Evolutionary conservation across 92 coral and sea anemone species (phyloP).

Genomic region (Scolanthus callimorphus): DNA sequence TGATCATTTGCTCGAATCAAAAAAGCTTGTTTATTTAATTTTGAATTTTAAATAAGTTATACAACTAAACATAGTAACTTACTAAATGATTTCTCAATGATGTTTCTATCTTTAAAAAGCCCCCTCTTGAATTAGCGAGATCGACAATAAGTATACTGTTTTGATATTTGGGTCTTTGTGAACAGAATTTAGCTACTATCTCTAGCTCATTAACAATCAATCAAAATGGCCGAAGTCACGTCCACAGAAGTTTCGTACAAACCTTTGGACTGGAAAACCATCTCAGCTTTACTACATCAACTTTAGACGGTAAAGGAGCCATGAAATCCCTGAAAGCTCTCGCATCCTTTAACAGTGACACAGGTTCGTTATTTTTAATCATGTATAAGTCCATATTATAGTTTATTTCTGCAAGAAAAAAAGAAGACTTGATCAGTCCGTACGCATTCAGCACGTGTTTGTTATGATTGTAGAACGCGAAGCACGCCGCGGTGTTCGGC

Average conservation of each 20-base stretch:
- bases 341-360: slow-evolving; percentile 42
- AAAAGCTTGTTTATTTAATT: neutral
- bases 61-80: neutral
- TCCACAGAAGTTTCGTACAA: slow-evolving; percentile 32
- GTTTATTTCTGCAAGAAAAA: slow-evolving; percentile 63
- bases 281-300: slow-evolving; percentile 37
- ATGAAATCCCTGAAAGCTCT: slow-evolving; percentile 62
- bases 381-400: slow-evolving; percentile 55
- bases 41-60: neutral
- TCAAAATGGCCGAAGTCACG: slow-evolving; percentile 34
- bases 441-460: slow-evolving; percentile 11
- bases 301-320: slow-evolving; percentile 60
- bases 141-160: no score
- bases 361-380: slow-evolving; percentile 54
- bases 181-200: neutral
- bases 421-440: slow-evolving; percentile 14
- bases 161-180: no score
- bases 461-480: neutral
- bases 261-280: slow-evolving; percentile 88
- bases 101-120: no score
- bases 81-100: no score
- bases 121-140: no score
- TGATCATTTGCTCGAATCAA: no score
- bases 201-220: neutral
- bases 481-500: neutral